Evolutionary conservation across 2,113 vertebrate genomes (phyloP).

Genomic region (Lates calcarifer): DNA sequence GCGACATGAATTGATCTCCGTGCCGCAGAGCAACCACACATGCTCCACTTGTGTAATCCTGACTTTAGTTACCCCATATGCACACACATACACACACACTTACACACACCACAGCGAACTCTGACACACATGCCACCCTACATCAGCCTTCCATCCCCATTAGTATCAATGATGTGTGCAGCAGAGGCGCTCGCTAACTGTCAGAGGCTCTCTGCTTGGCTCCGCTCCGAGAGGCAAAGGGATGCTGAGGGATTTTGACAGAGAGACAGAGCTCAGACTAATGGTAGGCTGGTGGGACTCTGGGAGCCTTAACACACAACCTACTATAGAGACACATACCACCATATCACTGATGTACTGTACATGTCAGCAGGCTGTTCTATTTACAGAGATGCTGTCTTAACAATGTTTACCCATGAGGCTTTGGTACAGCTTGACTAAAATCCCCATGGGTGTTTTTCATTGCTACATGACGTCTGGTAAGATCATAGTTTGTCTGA

Average conservation of each 20-base stretch:
- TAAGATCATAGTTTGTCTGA: slow-evolving; percentile 60
- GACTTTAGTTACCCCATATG: slow-evolving; percentile 38
- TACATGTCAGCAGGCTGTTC: slow-evolving; percentile 47
- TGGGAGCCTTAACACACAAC: slow-evolving; percentile 31
- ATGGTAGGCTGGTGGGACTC: slow-evolving; percentile 58
- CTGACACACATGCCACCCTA: slow-evolving; percentile 54
- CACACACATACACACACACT: slow-evolving; percentile 6
- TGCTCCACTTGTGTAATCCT: slow-evolving; percentile 69
- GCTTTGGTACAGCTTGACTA: slow-evolving; percentile 41
- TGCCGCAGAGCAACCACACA: slow-evolving; percentile 63
- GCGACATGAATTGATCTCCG: slow-evolving; percentile 75
- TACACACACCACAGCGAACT: slow-evolving; percentile 23
- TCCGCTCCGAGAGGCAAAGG: slow-evolving; percentile 38
- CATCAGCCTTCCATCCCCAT: slow-evolving; percentile 66
- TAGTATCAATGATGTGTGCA: slow-evolving; percentile 77
- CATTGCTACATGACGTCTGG: slow-evolving; percentile 40
- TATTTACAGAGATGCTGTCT: slow-evolving; percentile 66
- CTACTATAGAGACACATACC: slow-evolving; percentile 18
- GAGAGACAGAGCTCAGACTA: slow-evolving; percentile 60
- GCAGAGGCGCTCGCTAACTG: slow-evolving; percentile 60
- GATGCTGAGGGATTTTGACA: slow-evolving; percentile 66
- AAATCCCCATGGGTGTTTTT: slow-evolving; percentile 56
- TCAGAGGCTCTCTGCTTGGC: slow-evolving; percentile 62
- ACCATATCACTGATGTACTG: slow-evolving; percentile 6
- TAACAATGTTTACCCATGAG: slow-evolving; percentile 66